A percentile compares a stretch with the other conserved stretches of the same genome.
Evolutionary conservation across 2,797 vertebrate genomes (phyloP).

Genomic region (Etheostoma nigrum): DNA sequence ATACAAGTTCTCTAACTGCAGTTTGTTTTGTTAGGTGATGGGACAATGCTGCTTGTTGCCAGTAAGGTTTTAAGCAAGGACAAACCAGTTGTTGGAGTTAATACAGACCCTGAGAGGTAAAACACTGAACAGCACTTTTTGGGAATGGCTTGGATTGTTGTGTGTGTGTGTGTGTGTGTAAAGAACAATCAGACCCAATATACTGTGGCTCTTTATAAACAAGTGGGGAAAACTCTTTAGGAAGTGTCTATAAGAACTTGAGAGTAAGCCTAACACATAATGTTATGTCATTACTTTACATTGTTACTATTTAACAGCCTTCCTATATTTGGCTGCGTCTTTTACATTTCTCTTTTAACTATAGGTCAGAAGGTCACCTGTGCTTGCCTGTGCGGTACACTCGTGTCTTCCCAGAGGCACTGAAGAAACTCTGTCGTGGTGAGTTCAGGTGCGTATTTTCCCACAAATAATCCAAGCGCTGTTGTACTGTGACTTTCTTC

Average conservation of each 20-base stretch:
- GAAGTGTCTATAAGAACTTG: background rate
- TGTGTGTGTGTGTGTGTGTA: background rate
- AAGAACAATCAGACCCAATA: background rate
- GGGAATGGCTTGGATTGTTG: background rate
- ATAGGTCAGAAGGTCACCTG: constrained; percentile 96
- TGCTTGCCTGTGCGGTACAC: constrained; percentile 96
- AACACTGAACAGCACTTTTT: constrained; percentile 1
- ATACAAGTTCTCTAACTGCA: constrained; percentile 59
- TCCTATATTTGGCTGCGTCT: background rate
- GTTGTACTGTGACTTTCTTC: background rate
- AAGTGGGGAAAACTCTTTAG: background rate
- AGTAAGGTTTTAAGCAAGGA: constrained; percentile 95
- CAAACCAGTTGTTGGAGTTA: constrained; percentile 97
- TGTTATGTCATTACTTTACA: background rate
- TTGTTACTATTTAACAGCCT: background rate
- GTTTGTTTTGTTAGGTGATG: constrained; percentile 89
- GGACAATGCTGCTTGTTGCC: constrained; percentile 97
- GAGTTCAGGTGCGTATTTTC: constrained; percentile 94
- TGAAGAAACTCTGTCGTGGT: constrained; percentile 92
- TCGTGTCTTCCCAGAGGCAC: constrained; percentile 91
- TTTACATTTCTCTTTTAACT: constrained; percentile 22
- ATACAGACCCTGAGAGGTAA: constrained; percentile 99
- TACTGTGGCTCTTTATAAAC: background rate
- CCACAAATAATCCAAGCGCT: background rate
- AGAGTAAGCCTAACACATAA: background rate